Percentiles rank a stretch among this genome's conserved stretches.
Conservation (phyloP, 2,888 invertebrate species). For the Sinotaia quadrata region DNA sequence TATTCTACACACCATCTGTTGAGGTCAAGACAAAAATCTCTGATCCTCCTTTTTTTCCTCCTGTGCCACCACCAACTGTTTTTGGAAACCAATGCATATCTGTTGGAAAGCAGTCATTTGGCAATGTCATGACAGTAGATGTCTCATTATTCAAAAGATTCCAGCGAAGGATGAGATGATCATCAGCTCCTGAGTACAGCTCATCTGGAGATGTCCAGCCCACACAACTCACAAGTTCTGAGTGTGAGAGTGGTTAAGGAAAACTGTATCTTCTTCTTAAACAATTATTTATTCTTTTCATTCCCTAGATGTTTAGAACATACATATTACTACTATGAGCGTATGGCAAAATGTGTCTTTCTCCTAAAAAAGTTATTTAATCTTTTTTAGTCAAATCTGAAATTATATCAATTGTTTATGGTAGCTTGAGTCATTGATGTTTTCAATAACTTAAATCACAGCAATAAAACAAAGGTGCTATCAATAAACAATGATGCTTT, state of each 20-base stretch:
- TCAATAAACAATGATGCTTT: no score
- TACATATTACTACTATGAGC: no score
- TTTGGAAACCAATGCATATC: conserved; percentile 91
- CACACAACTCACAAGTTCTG: conserved; percentile 88
- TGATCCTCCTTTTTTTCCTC: conserved; percentile 73
- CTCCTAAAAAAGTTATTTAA: no score
- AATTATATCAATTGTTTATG: no score
- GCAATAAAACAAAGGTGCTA: no score
- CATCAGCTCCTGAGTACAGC: conserved; percentile 94
- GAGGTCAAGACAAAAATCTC: conserved; percentile 90
- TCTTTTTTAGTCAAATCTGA: no score
- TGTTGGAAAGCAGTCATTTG: conserved; percentile 88
- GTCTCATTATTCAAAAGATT: conserved; percentile 87
- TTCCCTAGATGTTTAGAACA: no score
- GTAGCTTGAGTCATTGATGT: no score
- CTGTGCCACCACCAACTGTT: conserved; percentile 70
- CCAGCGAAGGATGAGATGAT: conserved; percentile 91
- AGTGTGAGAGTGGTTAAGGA: conserved; percentile 68
- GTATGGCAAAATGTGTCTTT: no score
- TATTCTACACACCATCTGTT: conserved; percentile 88
- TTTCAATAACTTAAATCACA: no score
- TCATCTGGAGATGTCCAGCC: conserved; percentile 96
- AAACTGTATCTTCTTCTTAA: background rate
- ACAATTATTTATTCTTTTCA: no score
- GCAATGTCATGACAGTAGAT: conserved; percentile 82